Percentiles rank a stretch among this genome's conserved stretches.
Conservation (phyloP, 1,140 invertebrate genomes). For the Palaemon carinicauda region DNA sequence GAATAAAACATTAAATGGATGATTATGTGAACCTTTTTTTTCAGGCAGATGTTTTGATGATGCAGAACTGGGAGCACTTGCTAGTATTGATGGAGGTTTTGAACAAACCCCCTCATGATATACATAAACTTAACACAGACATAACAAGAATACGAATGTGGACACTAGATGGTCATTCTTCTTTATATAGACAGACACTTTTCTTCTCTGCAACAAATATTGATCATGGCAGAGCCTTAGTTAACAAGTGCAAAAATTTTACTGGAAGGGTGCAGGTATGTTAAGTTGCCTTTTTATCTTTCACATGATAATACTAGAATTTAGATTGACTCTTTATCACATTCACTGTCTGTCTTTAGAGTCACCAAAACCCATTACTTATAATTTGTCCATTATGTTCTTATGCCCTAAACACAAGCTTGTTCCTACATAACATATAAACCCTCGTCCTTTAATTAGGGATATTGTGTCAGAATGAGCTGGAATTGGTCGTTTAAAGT, state of each 20-base stretch:
- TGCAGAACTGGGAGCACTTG: slow-evolving; percentile 98
- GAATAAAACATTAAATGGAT: background rate
- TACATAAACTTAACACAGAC: slow-evolving; percentile 78
- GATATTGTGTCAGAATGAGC: no score
- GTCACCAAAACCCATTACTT: background rate
- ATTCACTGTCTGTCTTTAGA: background rate
- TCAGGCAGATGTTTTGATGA: slow-evolving; percentile 62
- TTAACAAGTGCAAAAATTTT: slow-evolving; percentile 67
- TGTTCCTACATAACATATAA: no score
- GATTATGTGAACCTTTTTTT: background rate
- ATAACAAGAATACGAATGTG: slow-evolving; percentile 90
- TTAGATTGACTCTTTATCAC: no score
- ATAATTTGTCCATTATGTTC: background rate
- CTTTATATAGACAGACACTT: slow-evolving; percentile 86
- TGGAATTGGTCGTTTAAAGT: no score
- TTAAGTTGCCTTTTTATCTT: background rate
- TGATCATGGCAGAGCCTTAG: slow-evolving; percentile 66
- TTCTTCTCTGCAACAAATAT: slow-evolving; percentile 71
- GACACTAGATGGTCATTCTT: slow-evolving; percentile 85
- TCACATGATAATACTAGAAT: no score
- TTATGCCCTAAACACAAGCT: background rate
- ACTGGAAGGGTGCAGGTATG: slow-evolving; percentile 63
- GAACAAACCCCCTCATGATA: slow-evolving; percentile 81
- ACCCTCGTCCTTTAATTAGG: no score
- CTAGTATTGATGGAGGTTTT: slow-evolving; percentile 85